Evolutionary conservation across 2,113 vertebrate genomes (phyloP), one percentile per base, ranked within the genome.

Genomic region (Vombatus ursinus): DNA sequence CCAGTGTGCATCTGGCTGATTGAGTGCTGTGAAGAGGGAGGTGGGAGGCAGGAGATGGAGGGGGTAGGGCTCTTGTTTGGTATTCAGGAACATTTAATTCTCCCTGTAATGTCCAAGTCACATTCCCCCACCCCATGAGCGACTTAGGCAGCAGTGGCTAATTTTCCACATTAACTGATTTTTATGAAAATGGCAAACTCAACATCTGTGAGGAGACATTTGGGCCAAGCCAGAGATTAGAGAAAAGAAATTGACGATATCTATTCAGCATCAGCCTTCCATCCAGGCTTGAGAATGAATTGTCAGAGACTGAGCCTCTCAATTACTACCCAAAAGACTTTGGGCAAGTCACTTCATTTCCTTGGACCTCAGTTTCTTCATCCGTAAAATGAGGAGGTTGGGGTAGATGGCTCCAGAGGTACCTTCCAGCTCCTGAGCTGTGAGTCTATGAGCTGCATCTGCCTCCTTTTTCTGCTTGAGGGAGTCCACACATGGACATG

Each of bases 41-140:
- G 50, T 90, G 90, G 68, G 26, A 90, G 28, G 48, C 9, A 90
- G 47, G 47, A 90, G 90, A 90, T 26, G 24, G 90, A 50, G 48
- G 90, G 49, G 90, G 11, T 50, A 48, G 49, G 12, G 48, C 28
- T 10, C 47, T 90, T 12, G 48, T 50, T 90, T 49, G 90, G 90
- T 49, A 50, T 90, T 90, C 48, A 50, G 90, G 48, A 90, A 90
- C 90, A 90, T 90, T 50, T 90, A 90, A 90, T 90, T 90, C 90
- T 50, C 90, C 48, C 25, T 49, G 25, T 14, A 90, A 28, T 50
- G 90, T 25, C 90, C 49, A 50, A 90, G 90, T 90, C 90, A 90
- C 90, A 90, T 49, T 49, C 90, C 14, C 24, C 25, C 49, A 50
- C 49, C 49, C 90, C 6, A 9, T 31, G 49, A 90, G 11, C 3